A percentile compares a stretch with the other conserved stretches of the same genome.
Evolutionary conservation across 2,113 vertebrate genomes (phyloP).

Genomic region (Brachirus orientalis): DNA sequence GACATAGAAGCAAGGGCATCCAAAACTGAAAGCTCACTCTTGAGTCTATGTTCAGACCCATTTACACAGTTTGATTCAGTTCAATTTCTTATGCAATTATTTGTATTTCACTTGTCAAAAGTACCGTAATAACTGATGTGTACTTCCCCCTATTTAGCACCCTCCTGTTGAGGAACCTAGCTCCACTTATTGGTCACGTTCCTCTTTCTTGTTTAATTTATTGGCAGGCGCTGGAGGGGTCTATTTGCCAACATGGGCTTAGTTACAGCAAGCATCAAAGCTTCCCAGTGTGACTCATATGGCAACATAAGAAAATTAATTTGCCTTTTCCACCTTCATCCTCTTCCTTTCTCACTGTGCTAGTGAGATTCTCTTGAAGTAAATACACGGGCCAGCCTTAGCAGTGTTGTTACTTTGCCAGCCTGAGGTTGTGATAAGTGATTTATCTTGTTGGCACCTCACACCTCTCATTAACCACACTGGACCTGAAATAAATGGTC

Average conservation of each 20-base stretch:
- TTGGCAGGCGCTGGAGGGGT: too few relatives aligned
- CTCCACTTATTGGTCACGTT: too few relatives aligned
- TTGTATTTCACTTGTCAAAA: too few relatives aligned
- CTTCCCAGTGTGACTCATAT: slow-evolving; percentile 24
- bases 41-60: too few relatives aligned
- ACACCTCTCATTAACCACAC: slow-evolving; percentile 53
- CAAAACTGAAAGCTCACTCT: background rate
- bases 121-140: too few relatives aligned
- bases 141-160: too few relatives aligned
- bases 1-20: slow-evolving; percentile 26
- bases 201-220: too few relatives aligned
- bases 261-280: slow-evolving; percentile 13
- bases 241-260: too few relatives aligned
- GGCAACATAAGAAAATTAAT: slow-evolving; percentile 8
- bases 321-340: background rate
- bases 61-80: background rate
- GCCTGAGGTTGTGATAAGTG: slow-evolving; percentile 33
- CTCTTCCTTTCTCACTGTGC: background rate
- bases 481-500: slow-evolving; percentile 30
- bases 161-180: too few relatives aligned
- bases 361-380: slow-evolving; percentile 24
- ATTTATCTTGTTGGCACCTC: slow-evolving; percentile 56
- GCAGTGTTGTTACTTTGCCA: slow-evolving; percentile 39
- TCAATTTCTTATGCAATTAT: too few relatives aligned
- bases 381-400: slow-evolving; percentile 25